Conservation (phyloP, 2,888 invertebrate genomes). For the Ommatoiulus sabulosus region DNA sequence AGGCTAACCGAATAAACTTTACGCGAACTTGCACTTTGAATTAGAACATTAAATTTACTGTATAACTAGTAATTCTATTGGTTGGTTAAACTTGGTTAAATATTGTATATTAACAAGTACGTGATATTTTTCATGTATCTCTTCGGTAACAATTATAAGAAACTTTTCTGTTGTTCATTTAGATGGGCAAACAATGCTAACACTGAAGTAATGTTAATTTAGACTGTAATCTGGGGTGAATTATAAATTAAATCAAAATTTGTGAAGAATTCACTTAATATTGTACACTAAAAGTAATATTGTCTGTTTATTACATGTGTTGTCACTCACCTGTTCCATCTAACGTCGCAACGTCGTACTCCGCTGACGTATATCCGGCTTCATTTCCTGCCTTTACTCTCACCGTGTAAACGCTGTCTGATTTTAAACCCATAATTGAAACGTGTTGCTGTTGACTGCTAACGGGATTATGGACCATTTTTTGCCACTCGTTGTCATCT, state of each 20-base stretch:
- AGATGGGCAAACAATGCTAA: neutral
- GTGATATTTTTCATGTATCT: too few relatives aligned
- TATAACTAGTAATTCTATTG: too few relatives aligned
- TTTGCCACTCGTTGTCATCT: conserved; percentile 70
- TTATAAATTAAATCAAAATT: neutral
- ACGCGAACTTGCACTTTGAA: too few relatives aligned
- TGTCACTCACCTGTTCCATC: conserved; percentile 49
- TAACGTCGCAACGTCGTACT: conserved; percentile 78
- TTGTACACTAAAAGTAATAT: neutral
- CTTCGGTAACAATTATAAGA: too few relatives aligned
- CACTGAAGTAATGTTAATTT: neutral
- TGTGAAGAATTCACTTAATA: neutral
- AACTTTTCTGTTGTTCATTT: neutral
- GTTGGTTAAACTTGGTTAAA: too few relatives aligned
- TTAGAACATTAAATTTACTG: too few relatives aligned
- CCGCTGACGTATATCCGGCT: conserved; percentile 77
- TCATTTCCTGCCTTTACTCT: conserved; percentile 79
- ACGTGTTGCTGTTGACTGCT: conserved; percentile 70
- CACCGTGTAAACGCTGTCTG: conserved; percentile 80
- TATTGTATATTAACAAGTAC: too few relatives aligned
- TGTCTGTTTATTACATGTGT: neutral
- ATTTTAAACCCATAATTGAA: conserved; percentile 74
- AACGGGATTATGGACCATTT: conserved; percentile 71
- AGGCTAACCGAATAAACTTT: too few relatives aligned
- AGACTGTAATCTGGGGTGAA: neutral